phyloP scores from a whole-genome alignment of 1,140 invertebrate genomes.

The Atta colombica region DNA sequence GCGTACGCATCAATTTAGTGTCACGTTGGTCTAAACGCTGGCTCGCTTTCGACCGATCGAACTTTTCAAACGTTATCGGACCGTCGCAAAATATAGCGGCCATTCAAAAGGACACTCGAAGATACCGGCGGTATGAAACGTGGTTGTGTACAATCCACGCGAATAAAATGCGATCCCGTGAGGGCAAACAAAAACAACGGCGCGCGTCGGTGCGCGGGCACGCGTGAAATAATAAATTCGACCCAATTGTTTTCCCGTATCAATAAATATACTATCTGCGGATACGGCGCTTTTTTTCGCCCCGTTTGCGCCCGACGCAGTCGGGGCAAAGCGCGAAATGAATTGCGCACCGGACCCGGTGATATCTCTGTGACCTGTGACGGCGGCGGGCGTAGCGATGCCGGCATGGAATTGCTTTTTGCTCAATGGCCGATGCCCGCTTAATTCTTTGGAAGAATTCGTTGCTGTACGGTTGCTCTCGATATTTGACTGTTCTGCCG shows the following conservation, averaged over 20 bases:
- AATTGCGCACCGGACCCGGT: slow-evolving; percentile 62
- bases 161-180: slow-evolving; percentile 39
- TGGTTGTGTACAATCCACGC: slow-evolving; percentile 14
- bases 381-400: slow-evolving; percentile 25
- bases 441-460: slow-evolving; percentile 53
- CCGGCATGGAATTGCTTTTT: slow-evolving; percentile 62
- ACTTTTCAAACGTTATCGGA: slow-evolving; percentile 58
- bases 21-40: slow-evolving; percentile 39
- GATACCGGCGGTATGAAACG: slow-evolving; percentile 37
- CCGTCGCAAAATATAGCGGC: slow-evolving; percentile 54
- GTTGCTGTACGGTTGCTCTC: slow-evolving; percentile 16
- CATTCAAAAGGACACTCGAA: slow-evolving; percentile 53
- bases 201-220: slow-evolving; percentile 47
- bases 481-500: slow-evolving; percentile 13
- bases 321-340: slow-evolving; percentile 63
- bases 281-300: slow-evolving; percentile 66
- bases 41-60: slow-evolving; percentile 26
- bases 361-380: slow-evolving; percentile 61
- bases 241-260: slow-evolving; percentile 76
- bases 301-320: slow-evolving; percentile 54
- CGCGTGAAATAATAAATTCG: slow-evolving; percentile 75
- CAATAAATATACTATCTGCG: slow-evolving; percentile 76
- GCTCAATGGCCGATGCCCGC: slow-evolving; percentile 40
- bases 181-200: slow-evolving; percentile 49
- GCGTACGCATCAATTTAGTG: slow-evolving; percentile 45